Conservation (phyloP, 2,797 vertebrate genomes). For the Crossoptilon crossoptilon region DNA sequence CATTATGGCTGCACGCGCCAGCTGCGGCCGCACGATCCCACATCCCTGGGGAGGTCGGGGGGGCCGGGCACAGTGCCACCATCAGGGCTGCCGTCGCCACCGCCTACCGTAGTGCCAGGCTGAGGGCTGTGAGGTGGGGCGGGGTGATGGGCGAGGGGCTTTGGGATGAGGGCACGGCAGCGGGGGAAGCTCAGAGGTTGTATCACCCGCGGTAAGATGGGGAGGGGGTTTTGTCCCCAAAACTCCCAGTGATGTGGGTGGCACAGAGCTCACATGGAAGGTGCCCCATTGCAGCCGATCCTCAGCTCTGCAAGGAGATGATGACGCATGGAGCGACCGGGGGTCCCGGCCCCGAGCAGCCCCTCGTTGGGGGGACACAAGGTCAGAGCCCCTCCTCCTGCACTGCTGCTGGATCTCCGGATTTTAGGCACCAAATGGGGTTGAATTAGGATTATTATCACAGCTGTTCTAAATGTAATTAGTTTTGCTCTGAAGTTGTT, state of each 20-base stretch:
- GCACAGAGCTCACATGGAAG: too few relatives aligned
- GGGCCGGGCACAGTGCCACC: constrained; percentile 45
- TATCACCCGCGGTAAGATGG: background rate
- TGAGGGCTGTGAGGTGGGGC: background rate
- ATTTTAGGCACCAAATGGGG: constrained; percentile 58
- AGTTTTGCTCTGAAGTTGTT: constrained; percentile 63
- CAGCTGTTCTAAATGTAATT: constrained; percentile 75
- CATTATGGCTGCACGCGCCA: constrained; percentile 53
- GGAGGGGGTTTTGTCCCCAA: background rate
- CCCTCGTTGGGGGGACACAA: background rate
- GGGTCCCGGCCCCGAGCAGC: background rate
- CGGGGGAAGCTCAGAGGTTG: accelerated
- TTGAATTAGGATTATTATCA: constrained; percentile 76
- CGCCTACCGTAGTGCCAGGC: accelerated
- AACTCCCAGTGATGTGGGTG: background rate
- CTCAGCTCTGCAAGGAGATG: background rate
- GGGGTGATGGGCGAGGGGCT: accelerated
- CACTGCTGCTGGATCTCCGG: background rate
- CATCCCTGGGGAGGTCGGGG: background rate
- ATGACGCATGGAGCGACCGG: too few relatives aligned
- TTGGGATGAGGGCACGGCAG: accelerated
- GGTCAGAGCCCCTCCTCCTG: background rate
- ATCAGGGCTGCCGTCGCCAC: background rate
- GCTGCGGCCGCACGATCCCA: constrained; percentile 42
- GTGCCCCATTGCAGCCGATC: background rate